phyloP scores from a whole-genome alignment of 2,113 vertebrate species.

The Hystrix cristata region DNA sequence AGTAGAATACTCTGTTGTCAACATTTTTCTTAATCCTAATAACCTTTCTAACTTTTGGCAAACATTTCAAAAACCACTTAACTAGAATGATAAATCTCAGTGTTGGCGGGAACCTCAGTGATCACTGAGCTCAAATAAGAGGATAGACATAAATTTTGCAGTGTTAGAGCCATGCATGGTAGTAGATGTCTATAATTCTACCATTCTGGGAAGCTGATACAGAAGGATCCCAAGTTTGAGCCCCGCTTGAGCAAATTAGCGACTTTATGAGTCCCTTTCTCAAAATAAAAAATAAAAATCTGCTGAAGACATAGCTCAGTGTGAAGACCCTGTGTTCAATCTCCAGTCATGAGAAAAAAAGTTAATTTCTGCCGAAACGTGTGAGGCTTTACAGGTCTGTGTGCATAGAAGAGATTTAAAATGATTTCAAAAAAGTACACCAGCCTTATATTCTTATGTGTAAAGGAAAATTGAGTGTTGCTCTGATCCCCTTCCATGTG shows the following conservation, averaged over 20 bases:
- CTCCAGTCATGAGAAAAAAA: background rate
- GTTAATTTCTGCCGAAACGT: background rate
- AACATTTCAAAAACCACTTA: background rate
- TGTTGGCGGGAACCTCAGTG: background rate
- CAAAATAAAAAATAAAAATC: background rate
- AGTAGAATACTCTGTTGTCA: background rate
- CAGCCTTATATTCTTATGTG: background rate
- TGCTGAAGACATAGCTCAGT: background rate
- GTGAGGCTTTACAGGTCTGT: background rate
- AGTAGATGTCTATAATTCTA: background rate
- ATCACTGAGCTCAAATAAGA: background rate
- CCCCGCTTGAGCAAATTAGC: background rate
- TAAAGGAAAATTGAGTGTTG: background rate
- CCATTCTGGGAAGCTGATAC: background rate
- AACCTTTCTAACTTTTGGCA: background rate
- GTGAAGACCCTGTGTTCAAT: background rate
- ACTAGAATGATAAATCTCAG: background rate
- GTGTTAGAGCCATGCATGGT: background rate
- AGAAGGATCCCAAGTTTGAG: background rate
- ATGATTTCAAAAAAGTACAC: background rate
- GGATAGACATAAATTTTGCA: background rate
- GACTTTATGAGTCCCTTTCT: background rate
- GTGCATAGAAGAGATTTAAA: background rate
- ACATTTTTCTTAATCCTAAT: background rate
- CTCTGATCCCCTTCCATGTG: background rate